Conservation (phyloP, 23 tunicate species). For the Aplidium turbinatum region DNA sequence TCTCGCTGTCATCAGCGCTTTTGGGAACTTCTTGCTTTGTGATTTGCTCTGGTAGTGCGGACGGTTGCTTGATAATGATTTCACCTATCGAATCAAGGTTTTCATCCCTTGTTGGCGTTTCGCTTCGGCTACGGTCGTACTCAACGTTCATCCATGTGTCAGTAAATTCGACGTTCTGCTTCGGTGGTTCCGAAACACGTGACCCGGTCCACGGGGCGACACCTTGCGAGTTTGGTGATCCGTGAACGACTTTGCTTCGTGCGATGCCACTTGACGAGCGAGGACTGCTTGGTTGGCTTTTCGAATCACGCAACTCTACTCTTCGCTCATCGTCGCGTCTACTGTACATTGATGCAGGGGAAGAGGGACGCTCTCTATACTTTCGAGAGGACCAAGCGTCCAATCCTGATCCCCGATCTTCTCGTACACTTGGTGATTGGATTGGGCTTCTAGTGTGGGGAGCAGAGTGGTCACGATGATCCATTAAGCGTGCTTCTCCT, state of each 20-base stretch:
- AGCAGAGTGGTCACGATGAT: slow-evolving; percentile 28
- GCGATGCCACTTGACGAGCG: slow-evolving; percentile 16
- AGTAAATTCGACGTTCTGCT: neutral
- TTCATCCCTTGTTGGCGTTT: slow-evolving; percentile 91
- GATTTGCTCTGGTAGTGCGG: neutral
- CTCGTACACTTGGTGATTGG: slow-evolving; percentile 42
- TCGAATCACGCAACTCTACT: slow-evolving; percentile 40
- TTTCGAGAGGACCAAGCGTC: slow-evolving; percentile 27
- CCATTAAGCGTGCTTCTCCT: slow-evolving; percentile 26
- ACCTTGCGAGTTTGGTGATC: neutral
- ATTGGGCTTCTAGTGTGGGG: slow-evolving; percentile 44
- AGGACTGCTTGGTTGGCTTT: slow-evolving; percentile 49
- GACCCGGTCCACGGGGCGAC: neutral
- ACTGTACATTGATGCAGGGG: neutral
- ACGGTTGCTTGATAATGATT: slow-evolving; percentile 85
- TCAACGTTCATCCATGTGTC: slow-evolving; percentile 29
- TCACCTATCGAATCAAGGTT: slow-evolving; percentile 79
- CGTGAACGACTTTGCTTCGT: slow-evolving; percentile 35
- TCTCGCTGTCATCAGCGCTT: neutral
- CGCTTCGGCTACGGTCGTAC: slow-evolving; percentile 76
- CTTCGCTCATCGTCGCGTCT: slow-evolving; percentile 39
- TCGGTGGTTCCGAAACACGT: neutral
- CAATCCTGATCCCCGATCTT: slow-evolving; percentile 21
- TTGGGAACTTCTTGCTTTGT: slow-evolving; percentile 23
- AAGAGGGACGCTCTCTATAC: slow-evolving; percentile 36